These are phyloP conservation scores for Cryptocephalus moraei DNA, from an alignment of 2,888 invertebrate species.

Conservation along the genomic window DNA sequence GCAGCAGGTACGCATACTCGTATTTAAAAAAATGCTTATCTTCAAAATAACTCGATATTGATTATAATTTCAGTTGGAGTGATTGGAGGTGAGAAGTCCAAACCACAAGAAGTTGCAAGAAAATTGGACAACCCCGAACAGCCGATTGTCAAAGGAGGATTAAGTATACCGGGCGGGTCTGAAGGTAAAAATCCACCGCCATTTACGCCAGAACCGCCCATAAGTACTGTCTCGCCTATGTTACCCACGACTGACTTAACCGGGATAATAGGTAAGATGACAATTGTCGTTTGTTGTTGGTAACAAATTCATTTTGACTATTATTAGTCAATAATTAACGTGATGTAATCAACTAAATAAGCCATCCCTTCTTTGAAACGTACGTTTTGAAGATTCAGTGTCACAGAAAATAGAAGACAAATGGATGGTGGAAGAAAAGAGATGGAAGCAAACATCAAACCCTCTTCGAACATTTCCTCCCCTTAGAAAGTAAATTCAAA, in stretches of 20 bases:
- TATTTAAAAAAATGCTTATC: neutral
- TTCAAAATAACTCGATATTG: neutral
- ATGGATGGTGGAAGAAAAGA: too few species aligned
- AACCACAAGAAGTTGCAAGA: slow-evolving; percentile 47
- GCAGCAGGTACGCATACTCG: slow-evolving; percentile 40
- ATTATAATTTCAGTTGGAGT: slow-evolving; percentile 48
- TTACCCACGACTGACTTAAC: slow-evolving; percentile 42
- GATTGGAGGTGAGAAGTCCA: slow-evolving; percentile 54
- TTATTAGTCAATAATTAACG: too few species aligned
- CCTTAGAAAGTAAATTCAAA: too few species aligned
- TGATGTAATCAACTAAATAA: too few species aligned
- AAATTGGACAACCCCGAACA: slow-evolving; percentile 43
- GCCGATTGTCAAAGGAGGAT: slow-evolving; percentile 42
- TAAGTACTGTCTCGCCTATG: slow-evolving; percentile 27
- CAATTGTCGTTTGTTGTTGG: too few species aligned
- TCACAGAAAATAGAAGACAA: too few species aligned
- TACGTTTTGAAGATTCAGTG: too few species aligned
- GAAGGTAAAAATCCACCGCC: slow-evolving; percentile 10
- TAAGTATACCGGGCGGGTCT: slow-evolving; percentile 22
- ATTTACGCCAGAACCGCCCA: slow-evolving; percentile 31
- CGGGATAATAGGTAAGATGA: slow-evolving; percentile 42
- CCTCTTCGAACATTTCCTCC: too few species aligned
- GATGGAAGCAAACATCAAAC: too few species aligned
- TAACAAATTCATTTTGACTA: too few species aligned
- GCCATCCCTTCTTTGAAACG: too few species aligned